Base-by-base conservation (phyloP, 2,113 vertebrate species). In the Falco punctatus region DNA sequence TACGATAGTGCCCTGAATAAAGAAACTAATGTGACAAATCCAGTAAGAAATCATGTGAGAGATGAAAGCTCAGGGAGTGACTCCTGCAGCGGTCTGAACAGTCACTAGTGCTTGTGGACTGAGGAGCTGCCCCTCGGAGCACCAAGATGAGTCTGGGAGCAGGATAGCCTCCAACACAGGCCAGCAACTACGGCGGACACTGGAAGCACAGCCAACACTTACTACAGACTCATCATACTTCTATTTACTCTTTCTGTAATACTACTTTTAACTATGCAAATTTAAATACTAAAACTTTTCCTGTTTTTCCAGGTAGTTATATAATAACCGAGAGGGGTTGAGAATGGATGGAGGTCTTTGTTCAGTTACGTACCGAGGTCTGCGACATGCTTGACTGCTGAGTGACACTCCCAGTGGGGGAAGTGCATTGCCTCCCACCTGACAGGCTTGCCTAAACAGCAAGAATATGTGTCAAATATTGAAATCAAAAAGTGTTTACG, bases 371-470 rank as follows among this genome's bases (percentile, higher is more conserved):
- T 97, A 99, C 99, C 94, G 99, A 98, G 93, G 98, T 98, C 97
- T 99, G 98, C 88, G 99, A 98, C 95, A 98, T 98, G 95, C 98
- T 98, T 55, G 98, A 98, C 94, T 99, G 98, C 61, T 98, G 99
- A 90, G 98, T 98, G 96, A 98, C 97, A 97, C 97, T 98, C 97
- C 98, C 98, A 94, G 98, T 98, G 80, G 99, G 98, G 65, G 99
- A 98, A 91, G 98, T 96, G 84, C 98, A 97, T 96, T 98, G 98
- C 86, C 98, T 98, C 97, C 98, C 99, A 97, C 98, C 98, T 93
- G 98, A 98, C 77, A 99, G 97, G 91, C 98, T 98, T 96, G 98
- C 98, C 99, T 99, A 98, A 97, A 98, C 98, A 89, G 97, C 74
- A 97, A 98, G 94, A 89, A 98, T 93, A 97, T 10, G 94, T 83